These are phyloP conservation scores for Smithornis capensis DNA, from an alignment of 2,113 vertebrate genomes.

Conservation along the genomic window DNA sequence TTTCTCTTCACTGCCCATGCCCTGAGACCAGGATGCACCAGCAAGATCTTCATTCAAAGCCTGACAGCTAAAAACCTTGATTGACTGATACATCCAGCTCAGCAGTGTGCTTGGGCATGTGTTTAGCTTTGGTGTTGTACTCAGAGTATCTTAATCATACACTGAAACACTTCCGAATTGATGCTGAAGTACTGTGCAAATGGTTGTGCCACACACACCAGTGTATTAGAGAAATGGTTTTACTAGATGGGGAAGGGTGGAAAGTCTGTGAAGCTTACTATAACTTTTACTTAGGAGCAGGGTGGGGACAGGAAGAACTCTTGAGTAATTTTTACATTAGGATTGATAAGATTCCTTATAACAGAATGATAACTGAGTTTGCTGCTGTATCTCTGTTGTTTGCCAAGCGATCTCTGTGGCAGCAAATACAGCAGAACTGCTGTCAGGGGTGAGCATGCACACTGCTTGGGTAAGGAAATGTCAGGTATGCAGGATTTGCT, in stretches of 20 bases:
- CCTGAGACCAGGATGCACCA: not conserved
- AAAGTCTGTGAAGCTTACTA: not conserved
- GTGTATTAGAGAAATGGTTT: not conserved
- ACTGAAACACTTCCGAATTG: not conserved
- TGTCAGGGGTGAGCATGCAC: slow-evolving; percentile 11
- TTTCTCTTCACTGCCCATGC: not conserved
- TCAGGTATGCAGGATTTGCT: not conserved
- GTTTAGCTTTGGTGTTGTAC: not conserved
- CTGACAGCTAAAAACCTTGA: not conserved
- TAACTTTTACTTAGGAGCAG: not conserved
- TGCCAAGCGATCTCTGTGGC: not conserved
- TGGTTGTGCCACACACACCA: not conserved
- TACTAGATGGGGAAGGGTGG: not conserved
- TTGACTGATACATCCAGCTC: not conserved
- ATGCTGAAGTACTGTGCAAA: not conserved
- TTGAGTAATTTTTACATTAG: not conserved
- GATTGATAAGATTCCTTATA: not conserved
- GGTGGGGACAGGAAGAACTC: not conserved
- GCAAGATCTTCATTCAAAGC: not conserved
- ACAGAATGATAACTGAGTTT: not conserved
- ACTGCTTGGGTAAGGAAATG: not conserved
- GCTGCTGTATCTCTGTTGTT: not conserved
- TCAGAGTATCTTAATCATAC: not conserved
- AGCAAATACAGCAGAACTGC: not conserved
- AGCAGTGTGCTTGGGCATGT: not conserved